Evolutionary conservation across 1,140 invertebrate species (phyloP).

Genomic region (Globodera rostochiensis): DNA sequence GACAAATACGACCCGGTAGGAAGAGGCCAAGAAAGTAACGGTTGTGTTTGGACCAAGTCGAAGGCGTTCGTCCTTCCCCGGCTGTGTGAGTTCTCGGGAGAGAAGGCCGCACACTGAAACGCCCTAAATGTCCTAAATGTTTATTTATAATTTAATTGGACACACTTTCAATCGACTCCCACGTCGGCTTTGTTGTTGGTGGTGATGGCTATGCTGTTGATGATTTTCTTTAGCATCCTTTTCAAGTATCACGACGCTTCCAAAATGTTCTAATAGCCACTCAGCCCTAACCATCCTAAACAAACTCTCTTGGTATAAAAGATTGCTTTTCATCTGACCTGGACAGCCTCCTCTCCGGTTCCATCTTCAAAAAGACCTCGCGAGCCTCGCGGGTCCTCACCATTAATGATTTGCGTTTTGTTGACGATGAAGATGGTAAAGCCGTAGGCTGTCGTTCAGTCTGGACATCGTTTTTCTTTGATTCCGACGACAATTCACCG

Average conservation of each 20-base stretch:
- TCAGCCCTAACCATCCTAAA: slow-evolving; percentile 32
- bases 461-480: too few species aligned
- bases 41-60: slow-evolving; percentile 16
- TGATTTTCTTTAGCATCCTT: not conserved
- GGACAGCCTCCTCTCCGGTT: slow-evolving; percentile 33
- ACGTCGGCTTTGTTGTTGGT: too few species aligned
- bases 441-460: not conserved
- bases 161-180: not conserved
- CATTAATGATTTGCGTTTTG: too few species aligned
- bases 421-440: too few species aligned
- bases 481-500: too few species aligned
- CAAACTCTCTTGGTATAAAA: too few species aligned
- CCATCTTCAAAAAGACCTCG: slow-evolving; percentile 40
- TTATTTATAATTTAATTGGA: not conserved
- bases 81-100: slow-evolving; percentile 17
- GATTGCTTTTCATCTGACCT: too few species aligned
- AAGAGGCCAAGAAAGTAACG: slow-evolving; percentile 38
- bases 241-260: not conserved
- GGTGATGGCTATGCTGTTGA: too few species aligned
- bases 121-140: slow-evolving; percentile 13
- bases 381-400: slow-evolving; percentile 25
- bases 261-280: slow-evolving; percentile 38
- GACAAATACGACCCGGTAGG: slow-evolving; percentile 73
- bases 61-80: slow-evolving; percentile 11
- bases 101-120: slow-evolving; percentile 38